Percentiles rank a stretch among this genome's conserved stretches.
phyloP scores from a whole-genome alignment of 2,888 invertebrate genomes.

The Oasisia sp. region DNA sequence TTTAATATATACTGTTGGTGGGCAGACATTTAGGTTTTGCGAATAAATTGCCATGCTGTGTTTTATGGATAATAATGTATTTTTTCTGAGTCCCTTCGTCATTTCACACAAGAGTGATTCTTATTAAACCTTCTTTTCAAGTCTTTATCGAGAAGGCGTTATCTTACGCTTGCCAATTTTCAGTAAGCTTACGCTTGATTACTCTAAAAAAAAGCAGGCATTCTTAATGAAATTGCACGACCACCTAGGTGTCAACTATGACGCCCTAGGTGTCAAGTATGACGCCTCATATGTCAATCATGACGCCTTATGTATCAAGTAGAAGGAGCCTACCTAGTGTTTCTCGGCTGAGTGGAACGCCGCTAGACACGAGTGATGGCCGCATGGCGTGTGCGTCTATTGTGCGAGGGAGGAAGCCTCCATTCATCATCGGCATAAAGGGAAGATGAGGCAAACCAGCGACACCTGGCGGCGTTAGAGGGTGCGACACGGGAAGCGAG shows the following conservation, averaged over 20 bases:
- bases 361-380: not conserved
- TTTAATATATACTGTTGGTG: not conserved
- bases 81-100: not conserved
- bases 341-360: not conserved
- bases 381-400: not conserved
- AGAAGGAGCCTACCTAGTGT: not conserved
- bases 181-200: not conserved
- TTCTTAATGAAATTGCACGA: not conserved
- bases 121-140: not conserved
- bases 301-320: no score
- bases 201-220: not conserved
- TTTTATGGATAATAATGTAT: not conserved
- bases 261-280: no score
- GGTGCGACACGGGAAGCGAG: not conserved
- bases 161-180: not conserved
- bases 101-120: not conserved
- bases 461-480: not conserved
- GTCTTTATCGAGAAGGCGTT: not conserved
- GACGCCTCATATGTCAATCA: not conserved
- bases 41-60: not conserved
- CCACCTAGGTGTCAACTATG: not conserved
- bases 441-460: not conserved
- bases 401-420: slow-evolving; percentile 4
- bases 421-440: not conserved
- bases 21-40: not conserved